Conservation (phyloP, 2,113 vertebrate species). For the Xyliphius kryptos region DNA sequence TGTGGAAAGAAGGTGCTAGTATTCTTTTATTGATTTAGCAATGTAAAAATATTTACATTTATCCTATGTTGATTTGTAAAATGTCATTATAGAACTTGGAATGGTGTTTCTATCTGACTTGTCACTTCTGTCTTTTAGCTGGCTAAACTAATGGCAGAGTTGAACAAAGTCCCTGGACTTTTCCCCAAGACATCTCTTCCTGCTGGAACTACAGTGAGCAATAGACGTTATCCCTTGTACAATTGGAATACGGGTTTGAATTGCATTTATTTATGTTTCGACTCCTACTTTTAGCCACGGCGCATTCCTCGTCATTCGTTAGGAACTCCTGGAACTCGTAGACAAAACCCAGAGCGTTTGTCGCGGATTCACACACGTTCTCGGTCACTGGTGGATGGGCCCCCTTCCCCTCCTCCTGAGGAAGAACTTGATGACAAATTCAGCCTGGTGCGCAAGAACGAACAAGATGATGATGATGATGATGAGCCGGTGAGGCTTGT, state of each 20-base stretch:
- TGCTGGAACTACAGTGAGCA: constrained; percentile 62
- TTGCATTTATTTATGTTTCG: neutral
- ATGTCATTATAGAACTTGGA: too few relatives aligned
- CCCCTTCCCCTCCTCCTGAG: constrained; percentile 67
- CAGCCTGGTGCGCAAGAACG: too few relatives aligned
- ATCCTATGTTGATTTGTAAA: too few relatives aligned
- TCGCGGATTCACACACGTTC: constrained; percentile 84
- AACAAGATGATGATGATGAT: constrained; percentile 62
- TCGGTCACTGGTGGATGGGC: constrained; percentile 74
- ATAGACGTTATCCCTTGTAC: too few relatives aligned
- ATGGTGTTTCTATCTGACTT: too few relatives aligned
- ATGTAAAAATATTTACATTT: too few relatives aligned
- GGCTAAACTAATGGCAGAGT: constrained; percentile 90
- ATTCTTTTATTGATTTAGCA: neutral
- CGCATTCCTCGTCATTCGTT: constrained; percentile 42
- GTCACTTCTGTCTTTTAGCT: too few relatives aligned
- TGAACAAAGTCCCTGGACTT: constrained; percentile 84
- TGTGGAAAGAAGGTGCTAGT: too few relatives aligned
- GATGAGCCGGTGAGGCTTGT: constrained; percentile 76
- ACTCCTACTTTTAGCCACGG: constrained; percentile 46
- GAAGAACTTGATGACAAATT: too few relatives aligned
- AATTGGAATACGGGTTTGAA: too few relatives aligned
- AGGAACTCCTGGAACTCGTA: constrained; percentile 38
- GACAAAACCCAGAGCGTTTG: constrained; percentile 74
- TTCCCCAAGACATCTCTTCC: constrained; percentile 58